Conservation (phyloP, 1,140 invertebrate species). For the Oreohelix idahoensis region DNA sequence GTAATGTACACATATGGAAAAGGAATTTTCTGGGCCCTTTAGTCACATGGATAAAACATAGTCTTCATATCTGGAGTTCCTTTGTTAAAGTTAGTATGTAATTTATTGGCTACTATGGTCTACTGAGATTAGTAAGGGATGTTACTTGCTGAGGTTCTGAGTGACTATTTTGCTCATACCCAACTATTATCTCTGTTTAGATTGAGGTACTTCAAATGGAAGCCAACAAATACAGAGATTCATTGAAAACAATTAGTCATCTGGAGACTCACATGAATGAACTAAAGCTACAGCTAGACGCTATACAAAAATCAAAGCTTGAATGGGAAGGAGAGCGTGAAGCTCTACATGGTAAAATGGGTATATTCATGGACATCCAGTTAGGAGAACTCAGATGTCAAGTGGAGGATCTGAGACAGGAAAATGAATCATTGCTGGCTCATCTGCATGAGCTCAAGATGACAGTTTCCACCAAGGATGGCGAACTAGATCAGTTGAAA, state of each 20-base stretch:
- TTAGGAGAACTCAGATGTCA: conserved; percentile 22
- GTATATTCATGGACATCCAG: conserved; percentile 26
- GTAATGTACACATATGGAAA: no score
- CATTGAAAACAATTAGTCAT: not conserved
- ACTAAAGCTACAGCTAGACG: not conserved
- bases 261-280: not conserved
- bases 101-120: no score
- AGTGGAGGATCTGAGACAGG: not conserved
- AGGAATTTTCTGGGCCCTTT: no score
- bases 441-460: not conserved
- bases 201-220: not conserved
- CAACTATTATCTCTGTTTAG: not conserved
- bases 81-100: no score
- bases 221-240: not conserved
- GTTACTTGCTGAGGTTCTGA: not conserved
- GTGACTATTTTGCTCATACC: not conserved
- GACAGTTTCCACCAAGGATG: not conserved
- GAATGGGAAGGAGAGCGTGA: not conserved
- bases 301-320: not conserved
- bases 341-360: conserved; percentile 12
- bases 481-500: not conserved
- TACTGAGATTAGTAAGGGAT: no score
- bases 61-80: no score
- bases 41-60: no score
- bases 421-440: not conserved